Evolutionary conservation across 1,140 invertebrate genomes (phyloP).

Genomic region (Aphidius gifuensis): DNA sequence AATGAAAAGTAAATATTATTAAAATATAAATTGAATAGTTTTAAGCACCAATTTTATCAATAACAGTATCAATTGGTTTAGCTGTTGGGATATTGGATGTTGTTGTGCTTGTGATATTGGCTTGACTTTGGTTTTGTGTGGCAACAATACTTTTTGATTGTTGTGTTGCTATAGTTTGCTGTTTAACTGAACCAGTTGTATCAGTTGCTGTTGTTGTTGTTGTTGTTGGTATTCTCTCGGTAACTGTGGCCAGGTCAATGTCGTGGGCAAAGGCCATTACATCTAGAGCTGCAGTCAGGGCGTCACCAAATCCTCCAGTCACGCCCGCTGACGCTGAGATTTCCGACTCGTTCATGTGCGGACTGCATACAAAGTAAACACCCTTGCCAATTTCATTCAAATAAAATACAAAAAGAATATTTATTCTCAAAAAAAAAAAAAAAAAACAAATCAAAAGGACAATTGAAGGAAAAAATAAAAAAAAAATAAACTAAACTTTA

Average conservation of each 20-base stretch:
- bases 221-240: constrained; percentile 37
- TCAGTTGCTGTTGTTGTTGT: constrained; percentile 31
- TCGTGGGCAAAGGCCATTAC: constrained; percentile 78
- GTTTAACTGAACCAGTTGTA: constrained; percentile 22
- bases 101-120: neutral
- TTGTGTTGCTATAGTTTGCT: too few species aligned
- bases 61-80: too few species aligned
- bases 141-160: too few species aligned
- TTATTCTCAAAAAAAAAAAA: too few species aligned
- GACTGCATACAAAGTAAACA: constrained; percentile 31
- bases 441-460: too few species aligned
- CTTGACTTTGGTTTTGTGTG: too few species aligned
- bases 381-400: neutral
- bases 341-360: constrained; percentile 37
- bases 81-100: too few species aligned
- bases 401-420: neutral
- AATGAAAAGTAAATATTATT: neutral
- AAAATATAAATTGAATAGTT: neutral
- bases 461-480: too few species aligned
- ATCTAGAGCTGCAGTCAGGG: constrained; percentile 73
- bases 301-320: constrained; percentile 59
- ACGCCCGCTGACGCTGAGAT: constrained; percentile 37
- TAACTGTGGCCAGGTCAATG: constrained; percentile 54
- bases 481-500: too few species aligned
- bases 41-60: too few species aligned